These are phyloP conservation scores for Gulo gulo DNA, from an alignment of 2,113 vertebrate species.

Conservation along the genomic window DNA sequence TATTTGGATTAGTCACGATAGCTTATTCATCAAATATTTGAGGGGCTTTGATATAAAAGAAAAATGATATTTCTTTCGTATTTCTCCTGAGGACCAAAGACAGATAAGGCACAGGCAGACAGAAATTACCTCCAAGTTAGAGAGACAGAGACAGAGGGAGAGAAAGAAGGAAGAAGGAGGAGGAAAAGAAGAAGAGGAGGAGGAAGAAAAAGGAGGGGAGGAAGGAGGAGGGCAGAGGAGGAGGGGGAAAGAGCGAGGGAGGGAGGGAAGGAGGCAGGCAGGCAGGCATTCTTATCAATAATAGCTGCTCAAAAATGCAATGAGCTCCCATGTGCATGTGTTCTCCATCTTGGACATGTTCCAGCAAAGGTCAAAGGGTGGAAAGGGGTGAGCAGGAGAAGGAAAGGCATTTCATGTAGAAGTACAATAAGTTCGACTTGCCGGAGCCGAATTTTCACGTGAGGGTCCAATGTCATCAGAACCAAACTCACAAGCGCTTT, in stretches of 20 bases:
- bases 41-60: not conserved
- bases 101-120: not conserved
- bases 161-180: not conserved
- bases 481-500: conserved; percentile 30
- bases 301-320: not conserved
- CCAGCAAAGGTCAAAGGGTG: not conserved
- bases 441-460: not conserved
- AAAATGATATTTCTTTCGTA: not conserved
- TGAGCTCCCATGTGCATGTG: not conserved
- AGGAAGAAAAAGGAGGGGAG: not conserved
- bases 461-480: not conserved
- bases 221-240: not conserved
- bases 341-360: not conserved
- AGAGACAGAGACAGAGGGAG: not conserved
- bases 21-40: conserved; percentile 10
- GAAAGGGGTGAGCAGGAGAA: not conserved
- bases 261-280: not conserved
- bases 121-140: not conserved
- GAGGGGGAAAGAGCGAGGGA: not conserved
- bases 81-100: conserved; percentile 12
- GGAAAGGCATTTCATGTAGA: not conserved
- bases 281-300: not conserved
- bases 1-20: not conserved
- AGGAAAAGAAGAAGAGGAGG: not conserved
- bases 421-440: not conserved